phyloP scores from a whole-genome alignment of 2,888 invertebrate species.

The Drosophila gaucha region DNA sequence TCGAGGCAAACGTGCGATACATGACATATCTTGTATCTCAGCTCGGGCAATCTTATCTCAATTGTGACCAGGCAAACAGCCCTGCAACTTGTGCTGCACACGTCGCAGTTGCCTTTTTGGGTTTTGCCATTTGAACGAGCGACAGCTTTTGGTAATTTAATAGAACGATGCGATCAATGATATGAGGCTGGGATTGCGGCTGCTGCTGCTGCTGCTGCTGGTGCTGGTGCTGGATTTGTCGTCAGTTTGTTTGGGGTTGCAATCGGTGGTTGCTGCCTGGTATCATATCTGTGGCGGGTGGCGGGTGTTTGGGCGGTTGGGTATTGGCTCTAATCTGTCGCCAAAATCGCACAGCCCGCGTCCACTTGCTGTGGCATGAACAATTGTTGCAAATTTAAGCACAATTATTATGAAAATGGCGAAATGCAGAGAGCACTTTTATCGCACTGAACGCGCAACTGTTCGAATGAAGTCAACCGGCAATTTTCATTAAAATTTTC shows the following conservation, averaged over 20 bases:
- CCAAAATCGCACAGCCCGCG: conserved; percentile 56
- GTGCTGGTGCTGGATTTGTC: conserved; percentile 47
- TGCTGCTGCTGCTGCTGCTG: conserved; percentile 19
- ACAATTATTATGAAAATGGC: conserved; percentile 70
- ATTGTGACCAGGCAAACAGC: conserved; percentile 79
- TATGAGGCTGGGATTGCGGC: conserved; percentile 47
- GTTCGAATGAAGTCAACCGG: conserved; percentile 77
- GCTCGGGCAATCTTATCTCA: conserved; percentile 82
- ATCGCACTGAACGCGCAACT: conserved; percentile 24
- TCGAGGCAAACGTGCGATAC: conserved; percentile 68
- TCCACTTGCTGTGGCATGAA: conserved; percentile 60
- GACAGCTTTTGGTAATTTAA: conserved; percentile 77
- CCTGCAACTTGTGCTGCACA: conserved; percentile 50
- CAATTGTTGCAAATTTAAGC: conserved; percentile 77
- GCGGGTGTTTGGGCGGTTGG: conserved; percentile 33
- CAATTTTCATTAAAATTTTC: conserved; percentile 81
- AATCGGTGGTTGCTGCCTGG: conserved; percentile 59
- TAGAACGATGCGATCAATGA: conserved; percentile 77
- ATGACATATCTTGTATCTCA: conserved; percentile 82
- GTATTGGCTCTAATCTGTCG: conserved; percentile 61
- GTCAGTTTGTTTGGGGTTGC: conserved; percentile 50
- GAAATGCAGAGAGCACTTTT: conserved; percentile 12
- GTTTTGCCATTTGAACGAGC: conserved; percentile 61
- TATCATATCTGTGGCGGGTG: conserved; percentile 16
- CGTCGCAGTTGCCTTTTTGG: conserved; percentile 55